Percentiles rank a stretch among this genome's conserved stretches.
These are phyloP conservation scores for Plebejus argus DNA, from an alignment of 2,888 invertebrate genomes.

Conservation along the genomic window DNA sequence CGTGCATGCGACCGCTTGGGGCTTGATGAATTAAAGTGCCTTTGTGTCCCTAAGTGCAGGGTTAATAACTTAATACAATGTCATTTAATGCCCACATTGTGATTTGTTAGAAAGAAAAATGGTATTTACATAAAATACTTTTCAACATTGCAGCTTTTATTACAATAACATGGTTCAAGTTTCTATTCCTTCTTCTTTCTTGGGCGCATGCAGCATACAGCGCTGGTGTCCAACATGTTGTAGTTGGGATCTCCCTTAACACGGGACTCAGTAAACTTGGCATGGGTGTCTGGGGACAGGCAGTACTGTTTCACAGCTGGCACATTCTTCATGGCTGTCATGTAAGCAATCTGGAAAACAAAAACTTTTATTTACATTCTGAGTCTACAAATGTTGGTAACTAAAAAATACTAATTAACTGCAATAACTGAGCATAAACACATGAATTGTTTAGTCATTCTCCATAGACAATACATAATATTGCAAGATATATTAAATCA, in stretches of 20 bases:
- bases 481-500: neutral
- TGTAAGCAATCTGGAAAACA: conserved; percentile 77
- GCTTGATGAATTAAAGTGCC: too few relatives aligned
- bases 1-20: too few relatives aligned
- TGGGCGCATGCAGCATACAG: conserved; percentile 73
- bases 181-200: conserved; percentile 74
- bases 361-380: neutral
- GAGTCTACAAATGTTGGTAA: neutral
- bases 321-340: conserved; percentile 85
- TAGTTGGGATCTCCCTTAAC: conserved; percentile 85
- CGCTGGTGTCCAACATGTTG: conserved; percentile 80
- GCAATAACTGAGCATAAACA: neutral
- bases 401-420: neutral
- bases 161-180: neutral
- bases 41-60: too few relatives aligned
- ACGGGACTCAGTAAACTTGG: conserved; percentile 84
- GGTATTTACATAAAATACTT: neutral
- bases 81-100: too few relatives aligned
- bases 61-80: too few relatives aligned
- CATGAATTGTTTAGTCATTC: neutral
- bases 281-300: conserved; percentile 85
- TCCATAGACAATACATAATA: neutral
- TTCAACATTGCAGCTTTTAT: neutral
- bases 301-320: conserved; percentile 85
- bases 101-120: neutral